Conservation (phyloP, 2,113 vertebrate species). For the Pionites leucogaster region DNA sequence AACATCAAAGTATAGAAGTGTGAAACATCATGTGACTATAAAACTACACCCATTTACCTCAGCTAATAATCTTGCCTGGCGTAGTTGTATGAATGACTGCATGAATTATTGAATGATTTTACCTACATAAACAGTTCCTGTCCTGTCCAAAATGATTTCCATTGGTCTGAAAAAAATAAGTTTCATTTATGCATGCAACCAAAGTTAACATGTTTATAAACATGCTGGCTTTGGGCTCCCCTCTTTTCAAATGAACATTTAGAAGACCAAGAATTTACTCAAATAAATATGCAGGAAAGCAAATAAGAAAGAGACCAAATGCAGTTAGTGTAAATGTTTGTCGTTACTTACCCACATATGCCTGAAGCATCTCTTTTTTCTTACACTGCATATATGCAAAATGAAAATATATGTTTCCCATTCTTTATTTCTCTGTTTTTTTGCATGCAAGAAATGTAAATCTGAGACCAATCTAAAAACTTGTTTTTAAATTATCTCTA, state of each 20-base stretch:
- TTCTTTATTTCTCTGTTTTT: background rate
- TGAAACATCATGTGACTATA: background rate
- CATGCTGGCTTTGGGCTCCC: background rate
- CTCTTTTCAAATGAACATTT: background rate
- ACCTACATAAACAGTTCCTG: background rate
- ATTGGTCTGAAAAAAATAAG: background rate
- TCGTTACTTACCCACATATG: background rate
- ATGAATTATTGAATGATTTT: background rate
- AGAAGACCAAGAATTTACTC: background rate
- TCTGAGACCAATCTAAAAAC: background rate
- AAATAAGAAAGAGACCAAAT: background rate
- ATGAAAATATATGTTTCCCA: background rate
- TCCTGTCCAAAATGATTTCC: background rate
- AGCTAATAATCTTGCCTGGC: background rate
- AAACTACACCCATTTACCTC: background rate
- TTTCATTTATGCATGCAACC: background rate
- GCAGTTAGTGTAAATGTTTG: background rate
- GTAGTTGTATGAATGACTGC: background rate
- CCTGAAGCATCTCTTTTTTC: background rate
- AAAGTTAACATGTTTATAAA: background rate
- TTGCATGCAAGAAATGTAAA: background rate
- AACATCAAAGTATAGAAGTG: background rate
- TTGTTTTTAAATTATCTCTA: background rate
- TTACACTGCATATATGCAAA: slow-evolving; percentile 17
- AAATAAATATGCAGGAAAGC: background rate